A percentile compares a stretch with the other conserved stretches of the same genome.
These are phyloP conservation scores for Myocastor coypus DNA, from an alignment of 2,113 vertebrate species.

Conservation along the genomic window DNA sequence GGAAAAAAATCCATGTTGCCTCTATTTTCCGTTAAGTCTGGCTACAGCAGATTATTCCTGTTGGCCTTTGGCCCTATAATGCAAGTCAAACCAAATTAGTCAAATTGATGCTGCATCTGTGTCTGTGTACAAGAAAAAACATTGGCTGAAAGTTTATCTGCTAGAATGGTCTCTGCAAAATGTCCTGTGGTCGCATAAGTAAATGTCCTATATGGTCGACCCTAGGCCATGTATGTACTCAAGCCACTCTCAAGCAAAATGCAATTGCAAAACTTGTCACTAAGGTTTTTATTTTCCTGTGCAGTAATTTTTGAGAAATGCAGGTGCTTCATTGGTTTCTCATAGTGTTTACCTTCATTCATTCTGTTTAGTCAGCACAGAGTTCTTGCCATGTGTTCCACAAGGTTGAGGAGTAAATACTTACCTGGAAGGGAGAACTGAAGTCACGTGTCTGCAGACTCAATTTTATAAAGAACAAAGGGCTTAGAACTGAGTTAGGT, in stretches of 20 bases:
- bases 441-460: background rate
- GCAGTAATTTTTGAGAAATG: background rate
- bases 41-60: background rate
- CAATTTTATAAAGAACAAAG: background rate
- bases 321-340: background rate
- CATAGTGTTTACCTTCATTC: background rate
- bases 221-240: background rate
- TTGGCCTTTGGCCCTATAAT: background rate
- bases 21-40: slow-evolving; percentile 18
- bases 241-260: background rate
- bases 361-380: background rate
- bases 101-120: background rate
- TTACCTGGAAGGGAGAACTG: background rate
- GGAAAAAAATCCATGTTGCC: background rate
- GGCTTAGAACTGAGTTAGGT: background rate
- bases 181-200: background rate
- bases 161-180: background rate
- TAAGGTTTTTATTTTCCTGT: background rate
- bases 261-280: background rate
- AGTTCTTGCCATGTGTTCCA: background rate
- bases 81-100: background rate
- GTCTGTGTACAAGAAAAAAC: background rate
- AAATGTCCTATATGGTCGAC: background rate
- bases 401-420: background rate
- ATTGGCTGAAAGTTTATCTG: background rate